A percentile compares a stretch with the other conserved stretches of the same genome.
phyloP scores from a whole-genome alignment of 2,113 vertebrate genomes.

The Setophaga petechia region DNA sequence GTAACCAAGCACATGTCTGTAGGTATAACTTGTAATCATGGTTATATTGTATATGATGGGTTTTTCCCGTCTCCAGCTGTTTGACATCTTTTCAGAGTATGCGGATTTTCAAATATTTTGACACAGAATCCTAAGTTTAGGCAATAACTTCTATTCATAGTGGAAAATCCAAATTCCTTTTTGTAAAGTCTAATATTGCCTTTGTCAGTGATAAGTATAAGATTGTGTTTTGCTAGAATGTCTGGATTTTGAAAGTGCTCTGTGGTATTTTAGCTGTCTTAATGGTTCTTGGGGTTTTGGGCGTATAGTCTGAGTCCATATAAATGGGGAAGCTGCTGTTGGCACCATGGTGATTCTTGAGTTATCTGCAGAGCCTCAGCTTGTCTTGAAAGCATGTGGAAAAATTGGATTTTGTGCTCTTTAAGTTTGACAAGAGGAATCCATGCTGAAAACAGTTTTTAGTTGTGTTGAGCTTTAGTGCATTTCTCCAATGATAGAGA shows the following conservation, averaged over 20 bases:
- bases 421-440: not conserved
- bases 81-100: not conserved
- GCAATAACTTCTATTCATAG: not conserved
- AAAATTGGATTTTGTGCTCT: not conserved
- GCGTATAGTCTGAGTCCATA: fast-evolving
- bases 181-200: not conserved
- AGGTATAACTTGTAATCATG: not conserved
- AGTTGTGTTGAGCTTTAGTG: not conserved
- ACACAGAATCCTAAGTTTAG: not conserved
- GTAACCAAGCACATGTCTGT: not conserved
- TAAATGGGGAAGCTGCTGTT: not conserved
- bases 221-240: not conserved
- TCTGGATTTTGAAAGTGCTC: not conserved
- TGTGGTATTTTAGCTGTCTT: not conserved
- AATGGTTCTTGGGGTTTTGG: not conserved
- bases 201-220: not conserved
- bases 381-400: not conserved
- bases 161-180: not conserved
- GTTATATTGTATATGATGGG: not conserved
- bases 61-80: not conserved
- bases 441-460: not conserved
- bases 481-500: not conserved
- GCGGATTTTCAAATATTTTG: not conserved
- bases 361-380: not conserved
- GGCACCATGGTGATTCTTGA: not conserved